Percentiles rank a stretch among this genome's conserved stretches.
Conservation (phyloP, 2,113 vertebrate genomes). For the Phocoena sinus region DNA sequence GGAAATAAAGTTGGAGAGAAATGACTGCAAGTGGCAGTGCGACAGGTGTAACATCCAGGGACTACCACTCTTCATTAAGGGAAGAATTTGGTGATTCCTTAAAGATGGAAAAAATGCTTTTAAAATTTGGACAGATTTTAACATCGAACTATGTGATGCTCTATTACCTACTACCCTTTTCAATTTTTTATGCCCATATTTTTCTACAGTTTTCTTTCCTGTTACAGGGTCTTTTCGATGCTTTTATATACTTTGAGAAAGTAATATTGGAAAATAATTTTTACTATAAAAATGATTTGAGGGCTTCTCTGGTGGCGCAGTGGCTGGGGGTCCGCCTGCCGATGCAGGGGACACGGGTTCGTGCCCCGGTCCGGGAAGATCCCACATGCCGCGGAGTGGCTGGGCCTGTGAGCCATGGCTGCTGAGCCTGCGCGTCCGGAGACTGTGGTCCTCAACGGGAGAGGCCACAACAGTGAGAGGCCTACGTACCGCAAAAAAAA, state of each 20-base stretch:
- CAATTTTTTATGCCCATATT: background rate
- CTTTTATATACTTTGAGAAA: background rate
- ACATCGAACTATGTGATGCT: background rate
- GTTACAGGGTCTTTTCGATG: background rate
- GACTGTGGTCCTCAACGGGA: too few species aligned
- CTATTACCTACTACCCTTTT: background rate
- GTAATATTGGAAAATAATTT: background rate
- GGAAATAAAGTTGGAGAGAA: background rate
- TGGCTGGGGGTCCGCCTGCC: too few species aligned
- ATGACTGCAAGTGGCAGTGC: background rate
- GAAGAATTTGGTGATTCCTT: slow-evolving; percentile 2
- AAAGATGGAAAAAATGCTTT: background rate
- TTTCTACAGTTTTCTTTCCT: background rate
- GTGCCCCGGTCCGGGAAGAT: too few species aligned
- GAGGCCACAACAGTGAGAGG: too few species aligned
- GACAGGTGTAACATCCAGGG: background rate
- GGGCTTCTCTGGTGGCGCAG: too few species aligned
- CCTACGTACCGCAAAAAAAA: too few species aligned
- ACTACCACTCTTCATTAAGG: background rate
- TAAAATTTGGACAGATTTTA: slow-evolving; percentile 7
- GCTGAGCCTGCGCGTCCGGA: too few species aligned
- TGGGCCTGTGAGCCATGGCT: too few species aligned
- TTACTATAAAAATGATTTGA: background rate
- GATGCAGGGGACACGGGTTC: too few species aligned
- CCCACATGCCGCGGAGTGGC: too few species aligned